Conservation (phyloP, 2,113 vertebrate genomes). For the Siniperca chuatsi region DNA sequence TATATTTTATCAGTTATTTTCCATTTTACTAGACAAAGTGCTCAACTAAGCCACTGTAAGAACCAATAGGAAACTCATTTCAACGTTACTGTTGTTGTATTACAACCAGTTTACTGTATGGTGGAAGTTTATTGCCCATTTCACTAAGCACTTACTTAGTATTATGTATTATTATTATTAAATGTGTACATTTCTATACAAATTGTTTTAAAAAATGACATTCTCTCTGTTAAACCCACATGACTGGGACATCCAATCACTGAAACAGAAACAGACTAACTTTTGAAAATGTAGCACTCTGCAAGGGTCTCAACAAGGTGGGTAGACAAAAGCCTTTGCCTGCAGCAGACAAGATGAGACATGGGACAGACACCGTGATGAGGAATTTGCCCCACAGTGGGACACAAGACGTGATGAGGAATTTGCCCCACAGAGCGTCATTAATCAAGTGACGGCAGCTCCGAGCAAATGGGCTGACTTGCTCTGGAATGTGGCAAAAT, state of each 20-base stretch:
- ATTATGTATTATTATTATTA: too few species aligned
- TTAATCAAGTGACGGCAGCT: constrained; percentile 11
- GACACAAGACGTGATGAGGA: background rate
- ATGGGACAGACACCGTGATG: background rate
- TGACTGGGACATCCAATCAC: background rate
- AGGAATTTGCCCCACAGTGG: constrained; percentile 41
- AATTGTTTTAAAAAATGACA: background rate
- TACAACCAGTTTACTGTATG: background rate
- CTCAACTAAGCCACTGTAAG: background rate
- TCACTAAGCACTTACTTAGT: background rate
- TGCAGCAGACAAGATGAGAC: background rate
- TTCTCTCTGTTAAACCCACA: background rate
- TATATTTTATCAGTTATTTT: background rate
- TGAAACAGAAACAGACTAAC: background rate
- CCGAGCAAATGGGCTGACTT: background rate
- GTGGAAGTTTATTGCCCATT: background rate
- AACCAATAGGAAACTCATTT: background rate
- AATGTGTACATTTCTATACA: background rate
- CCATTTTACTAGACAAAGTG: background rate
- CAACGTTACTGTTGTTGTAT: background rate
- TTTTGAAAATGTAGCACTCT: background rate
- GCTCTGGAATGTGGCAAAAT: constrained; percentile 12
- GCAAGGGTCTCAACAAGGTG: background rate
- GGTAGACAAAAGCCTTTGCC: background rate
- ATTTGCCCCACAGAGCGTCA: constrained; percentile 25